Base-by-base conservation (phyloP, 2,797 vertebrate genomes). In the Botia kubotai region DNA sequence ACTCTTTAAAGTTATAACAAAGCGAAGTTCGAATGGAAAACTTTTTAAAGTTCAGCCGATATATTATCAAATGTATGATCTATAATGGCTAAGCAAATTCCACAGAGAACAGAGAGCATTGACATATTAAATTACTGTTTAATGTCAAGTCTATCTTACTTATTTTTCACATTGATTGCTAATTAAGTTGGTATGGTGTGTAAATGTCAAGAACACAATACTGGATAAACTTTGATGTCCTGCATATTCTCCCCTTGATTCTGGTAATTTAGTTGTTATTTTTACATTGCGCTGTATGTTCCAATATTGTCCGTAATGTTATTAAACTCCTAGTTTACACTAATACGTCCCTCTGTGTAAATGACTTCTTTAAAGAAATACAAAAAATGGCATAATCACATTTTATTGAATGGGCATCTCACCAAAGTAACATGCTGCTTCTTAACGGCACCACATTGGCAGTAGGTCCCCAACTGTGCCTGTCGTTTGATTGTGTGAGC, bases 141-240 rank as follows among this genome's bases (percentile, higher is more conserved):
- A 86, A 83, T 76, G 75, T 86, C 79, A 82, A 74, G n/a, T 13
- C 43, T 66, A 16, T 65, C 26, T 21, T 6, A 12, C 43, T 68
- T 57, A 68, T 23, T 52, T 67, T 76, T 69, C 2, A 19, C 29
- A 66, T 78, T 74, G 73, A 80, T 80, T 62, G 65, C 53, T 60
- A 53, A 71, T 21, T 67, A 55, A 60, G 53, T 72, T 29, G 19
- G 17, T 57, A 12, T 67, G 62, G 52, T 48, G 76, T 83, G 62
- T 76, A 57, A 75, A 66, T 72, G 60, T 78, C 53, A 75, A 16
- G 19, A 62, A 50, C 55, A 46, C 74, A 67, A 57, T 58, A 69
- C 21, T 52, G 55, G 66, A 21, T 60, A 66, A 33, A 39, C 21
- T 17, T 21, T 65, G 23, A 52, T 2, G 23, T 75, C 33, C 52